Evolutionary conservation across 2,888 invertebrate genomes (phyloP).

Genomic region (Lasioglossum leucozonium): DNA sequence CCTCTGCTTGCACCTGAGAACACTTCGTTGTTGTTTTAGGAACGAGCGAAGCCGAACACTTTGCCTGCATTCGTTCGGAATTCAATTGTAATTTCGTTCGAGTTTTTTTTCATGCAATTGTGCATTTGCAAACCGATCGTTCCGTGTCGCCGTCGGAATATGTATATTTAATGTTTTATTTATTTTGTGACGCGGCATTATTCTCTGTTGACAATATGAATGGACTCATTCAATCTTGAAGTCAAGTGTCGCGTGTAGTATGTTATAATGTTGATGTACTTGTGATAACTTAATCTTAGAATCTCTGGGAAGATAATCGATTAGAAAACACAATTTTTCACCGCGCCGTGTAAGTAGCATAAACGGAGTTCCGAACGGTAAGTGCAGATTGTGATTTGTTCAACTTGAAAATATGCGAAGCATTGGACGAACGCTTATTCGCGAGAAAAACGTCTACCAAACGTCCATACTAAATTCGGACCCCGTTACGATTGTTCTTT

Average conservation of each 20-base stretch:
- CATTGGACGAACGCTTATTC: not conserved
- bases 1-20: not conserved
- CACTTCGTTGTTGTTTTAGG: not conserved
- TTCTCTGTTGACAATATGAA: not conserved
- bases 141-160: too few relatives aligned
- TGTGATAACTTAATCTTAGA: conserved; percentile 4
- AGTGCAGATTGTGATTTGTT: not conserved
- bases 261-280: not conserved
- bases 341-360: too few relatives aligned
- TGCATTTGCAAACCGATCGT: not conserved
- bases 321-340: not conserved
- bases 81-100: not conserved
- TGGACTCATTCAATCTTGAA: not conserved
- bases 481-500: not conserved
- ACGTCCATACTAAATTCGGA: not conserved
- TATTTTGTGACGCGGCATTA: not conserved
- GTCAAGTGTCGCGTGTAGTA: not conserved
- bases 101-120: too few relatives aligned
- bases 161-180: not conserved
- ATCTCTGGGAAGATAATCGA: not conserved
- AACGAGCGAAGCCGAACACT: not conserved
- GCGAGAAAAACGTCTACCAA: not conserved
- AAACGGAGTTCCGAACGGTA: not conserved
- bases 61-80: not conserved
- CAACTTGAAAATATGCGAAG: not conserved